Base-by-base conservation (phyloP, 2,113 vertebrate genomes). In the Labeo rohita region DNA sequence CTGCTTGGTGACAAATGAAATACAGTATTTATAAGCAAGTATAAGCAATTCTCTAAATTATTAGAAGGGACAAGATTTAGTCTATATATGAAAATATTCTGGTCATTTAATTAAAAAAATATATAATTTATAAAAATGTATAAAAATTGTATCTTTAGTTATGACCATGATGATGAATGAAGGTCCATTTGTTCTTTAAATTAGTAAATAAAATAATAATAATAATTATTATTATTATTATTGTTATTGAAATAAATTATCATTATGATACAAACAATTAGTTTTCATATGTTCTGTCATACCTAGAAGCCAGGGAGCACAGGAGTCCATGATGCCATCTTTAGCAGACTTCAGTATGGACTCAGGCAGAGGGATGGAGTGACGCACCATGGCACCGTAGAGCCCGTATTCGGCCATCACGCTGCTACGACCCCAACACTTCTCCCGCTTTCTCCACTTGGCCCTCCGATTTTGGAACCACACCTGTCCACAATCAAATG, bases 281-380 rank as follows among this genome's bases (percentile, higher is more conserved):
- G 15, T 8, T 21, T 50, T 78, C 13, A 79, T 63, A 6, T 43
- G 43, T 47, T 47, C 76, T 43, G 80, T 21, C 97, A 96, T 95
- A 99, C 98, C 98, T 84, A 99, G 96, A 81, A 99, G 96, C 98
- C 98, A 99, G 2, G 98, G 98, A 84, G 98, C 98, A 2, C 98
- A 99, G 92, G 98, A 99, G 90, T 99, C 98, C 98, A 99, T 99
- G 93, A 99, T 96, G 92, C 98, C 98, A 0, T 99, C 98, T 94
- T 99, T 99, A 89, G 98, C 98, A 0, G 98, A 99, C 92, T 99
- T 99, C 91, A 99, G 97, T 92, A 99, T 99, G 90, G 98, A 99
- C 91, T 99, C 98, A 0, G 98, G 98, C 92, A 99, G 95, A 0
- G 98, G 98, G 89, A 99, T 99, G 84, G 98, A 99, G 89, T 99